These are phyloP conservation scores for Ataeniobius toweri DNA, from an alignment of 2,797 vertebrate species.

Conservation along the genomic window DNA sequence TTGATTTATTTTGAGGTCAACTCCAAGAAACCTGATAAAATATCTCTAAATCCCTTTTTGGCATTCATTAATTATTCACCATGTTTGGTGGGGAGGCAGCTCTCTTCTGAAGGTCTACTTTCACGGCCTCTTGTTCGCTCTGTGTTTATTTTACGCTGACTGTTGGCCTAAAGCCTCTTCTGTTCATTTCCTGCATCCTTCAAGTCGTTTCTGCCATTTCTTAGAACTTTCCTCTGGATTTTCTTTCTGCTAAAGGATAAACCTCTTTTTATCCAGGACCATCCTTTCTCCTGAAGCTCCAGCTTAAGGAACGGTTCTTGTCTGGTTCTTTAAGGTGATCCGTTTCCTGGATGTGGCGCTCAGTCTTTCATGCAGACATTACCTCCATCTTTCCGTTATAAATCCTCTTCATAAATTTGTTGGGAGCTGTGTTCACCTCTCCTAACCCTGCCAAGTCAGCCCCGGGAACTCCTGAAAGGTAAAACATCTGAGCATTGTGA, in stretches of 20 bases:
- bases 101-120: constrained; percentile 45
- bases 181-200: constrained; percentile 62
- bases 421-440: constrained; percentile 38
- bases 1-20: constrained; percentile 30
- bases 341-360: constrained; percentile 70
- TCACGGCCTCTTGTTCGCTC: constrained; percentile 30
- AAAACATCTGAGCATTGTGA: too few species aligned
- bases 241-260: constrained; percentile 39
- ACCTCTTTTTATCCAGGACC: constrained; percentile 37
- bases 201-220: constrained; percentile 43
- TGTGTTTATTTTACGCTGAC: constrained; percentile 32
- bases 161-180: constrained; percentile 30
- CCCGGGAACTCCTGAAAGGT: too few species aligned
- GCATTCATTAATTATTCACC: constrained; percentile 76
- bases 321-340: constrained; percentile 55
- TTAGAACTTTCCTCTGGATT: constrained; percentile 36
- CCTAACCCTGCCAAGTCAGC: too few species aligned
- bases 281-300: constrained; percentile 28
- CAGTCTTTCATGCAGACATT: constrained; percentile 16
- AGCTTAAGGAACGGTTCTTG: constrained; percentile 43
- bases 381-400: constrained; percentile 14
- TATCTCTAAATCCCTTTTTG: constrained; percentile 48
- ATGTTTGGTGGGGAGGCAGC: constrained; percentile 48
- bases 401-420: constrained; percentile 54
- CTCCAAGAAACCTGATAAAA: constrained; percentile 56